A percentile compares a stretch with the other conserved stretches of the same genome.
Evolutionary conservation across 2,888 invertebrate genomes (phyloP).

Genomic region (Hemicrepidius hirtus): DNA sequence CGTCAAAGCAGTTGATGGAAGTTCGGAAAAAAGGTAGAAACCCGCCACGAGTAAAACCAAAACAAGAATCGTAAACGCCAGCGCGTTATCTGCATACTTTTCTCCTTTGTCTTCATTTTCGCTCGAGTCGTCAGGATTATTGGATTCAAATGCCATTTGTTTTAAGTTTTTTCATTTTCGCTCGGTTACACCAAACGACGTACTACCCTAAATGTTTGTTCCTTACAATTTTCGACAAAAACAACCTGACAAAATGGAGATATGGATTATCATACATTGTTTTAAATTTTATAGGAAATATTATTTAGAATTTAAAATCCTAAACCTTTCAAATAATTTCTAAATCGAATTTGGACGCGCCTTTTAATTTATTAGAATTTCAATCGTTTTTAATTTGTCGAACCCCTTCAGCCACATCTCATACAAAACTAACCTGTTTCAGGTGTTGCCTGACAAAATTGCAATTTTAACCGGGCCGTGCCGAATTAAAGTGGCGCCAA

Average conservation of each 20-base stretch:
- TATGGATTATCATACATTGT: neutral
- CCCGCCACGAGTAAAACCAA: constrained; percentile 20
- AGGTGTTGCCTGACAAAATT: no score
- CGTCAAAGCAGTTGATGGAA: constrained; percentile 41
- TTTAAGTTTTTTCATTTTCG: constrained; percentile 45
- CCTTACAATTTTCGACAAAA: constrained; percentile 16
- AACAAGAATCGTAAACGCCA: constrained; percentile 40
- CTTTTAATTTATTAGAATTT: no score
- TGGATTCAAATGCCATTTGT: constrained; percentile 49
- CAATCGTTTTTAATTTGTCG: no score
- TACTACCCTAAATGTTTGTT: constrained; percentile 34
- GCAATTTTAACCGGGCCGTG: no score
- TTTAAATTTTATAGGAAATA: no score
- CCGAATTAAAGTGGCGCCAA: no score
- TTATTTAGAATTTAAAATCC: no score
- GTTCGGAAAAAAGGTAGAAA: constrained; percentile 37
- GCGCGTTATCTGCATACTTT: constrained; percentile 43
- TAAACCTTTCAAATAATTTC: no score
- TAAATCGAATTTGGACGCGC: no score
- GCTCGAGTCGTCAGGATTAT: constrained; percentile 43
- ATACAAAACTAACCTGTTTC: no score
- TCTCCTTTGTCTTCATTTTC: constrained; percentile 45
- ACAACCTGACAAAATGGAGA: constrained; percentile 3
- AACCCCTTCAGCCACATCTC: no score
- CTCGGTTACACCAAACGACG: constrained; percentile 37